These are phyloP conservation scores for Catocala nupta DNA, from an alignment of 2,888 invertebrate species.

Conservation along the genomic window DNA sequence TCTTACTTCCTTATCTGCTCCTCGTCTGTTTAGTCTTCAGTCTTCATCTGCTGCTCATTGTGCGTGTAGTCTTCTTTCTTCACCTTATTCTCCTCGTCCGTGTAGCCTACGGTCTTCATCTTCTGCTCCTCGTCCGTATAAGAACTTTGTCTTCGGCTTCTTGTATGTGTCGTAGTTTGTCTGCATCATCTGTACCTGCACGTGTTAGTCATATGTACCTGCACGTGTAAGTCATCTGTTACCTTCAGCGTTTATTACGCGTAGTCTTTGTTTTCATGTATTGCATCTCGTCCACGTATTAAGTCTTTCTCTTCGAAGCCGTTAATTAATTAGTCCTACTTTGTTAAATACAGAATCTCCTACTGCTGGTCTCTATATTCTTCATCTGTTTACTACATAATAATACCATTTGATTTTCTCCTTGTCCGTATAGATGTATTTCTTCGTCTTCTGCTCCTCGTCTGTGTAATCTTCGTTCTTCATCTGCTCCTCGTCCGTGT, in stretches of 20 bases:
- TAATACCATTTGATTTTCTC: background rate
- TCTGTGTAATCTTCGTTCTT: constrained; percentile 1
- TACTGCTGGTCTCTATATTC: background rate
- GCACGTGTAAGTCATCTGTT: too few relatives aligned
- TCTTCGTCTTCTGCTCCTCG: constrained; percentile 3
- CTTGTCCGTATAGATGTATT: constrained; percentile 7
- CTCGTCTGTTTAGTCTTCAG: too few relatives aligned
- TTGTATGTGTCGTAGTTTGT: constrained; percentile 11
- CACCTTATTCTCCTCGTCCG: background rate
- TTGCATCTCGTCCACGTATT: constrained; percentile 1
- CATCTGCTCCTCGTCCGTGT: background rate
- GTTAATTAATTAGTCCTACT: too few relatives aligned
- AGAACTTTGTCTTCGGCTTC: constrained; percentile 12
- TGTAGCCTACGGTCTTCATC: background rate
- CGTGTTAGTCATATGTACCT: too few relatives aligned
- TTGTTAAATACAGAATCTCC: background rate
- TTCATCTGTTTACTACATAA: too few relatives aligned
- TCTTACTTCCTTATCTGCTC: background rate
- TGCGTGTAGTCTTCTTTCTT: constrained; percentile 1
- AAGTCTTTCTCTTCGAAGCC: background rate
- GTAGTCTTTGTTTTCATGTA: too few relatives aligned
- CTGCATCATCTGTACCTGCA: background rate
- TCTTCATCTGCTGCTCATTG: too few relatives aligned
- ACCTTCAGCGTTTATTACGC: too few relatives aligned
- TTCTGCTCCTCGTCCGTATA: constrained; percentile 15